A percentile compares a stretch with the other conserved stretches of the same genome.
Evolutionary conservation across 2,888 invertebrate species (phyloP).

Genomic region (Orthosia incerta): DNA sequence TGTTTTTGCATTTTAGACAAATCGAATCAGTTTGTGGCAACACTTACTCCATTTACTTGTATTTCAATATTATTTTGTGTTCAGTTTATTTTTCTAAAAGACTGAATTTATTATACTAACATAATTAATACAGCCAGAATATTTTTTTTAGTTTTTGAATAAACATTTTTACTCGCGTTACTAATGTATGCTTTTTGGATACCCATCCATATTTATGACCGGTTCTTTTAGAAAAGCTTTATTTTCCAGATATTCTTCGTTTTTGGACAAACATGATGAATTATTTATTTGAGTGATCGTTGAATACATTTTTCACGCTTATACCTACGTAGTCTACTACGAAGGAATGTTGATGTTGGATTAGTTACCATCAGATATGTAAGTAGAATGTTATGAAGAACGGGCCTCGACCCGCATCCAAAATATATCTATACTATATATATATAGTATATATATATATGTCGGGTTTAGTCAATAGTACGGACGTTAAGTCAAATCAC

Average conservation of each 20-base stretch:
- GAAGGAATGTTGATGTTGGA: not conserved
- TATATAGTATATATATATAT: no score
- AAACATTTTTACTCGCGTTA: conserved; percentile 22
- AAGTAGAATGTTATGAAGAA: not conserved
- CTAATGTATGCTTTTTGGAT: conserved; percentile 27
- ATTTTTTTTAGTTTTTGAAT: conserved; percentile 33
- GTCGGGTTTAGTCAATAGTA: no score
- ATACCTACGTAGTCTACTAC: no score
- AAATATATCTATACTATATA: no score
- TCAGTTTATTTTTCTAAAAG: conserved; percentile 1
- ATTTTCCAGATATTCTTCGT: conserved; percentile 9
- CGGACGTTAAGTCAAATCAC: no score
- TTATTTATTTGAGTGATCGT: conserved; percentile 17
- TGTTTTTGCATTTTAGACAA: not conserved
- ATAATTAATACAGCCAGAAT: not conserved
- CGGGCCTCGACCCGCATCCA: not conserved
- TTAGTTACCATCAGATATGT: not conserved
- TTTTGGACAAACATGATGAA: conserved; percentile 25
- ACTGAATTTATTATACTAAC: not conserved
- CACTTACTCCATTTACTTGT: not conserved
- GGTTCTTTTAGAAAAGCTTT: conserved; percentile 7
- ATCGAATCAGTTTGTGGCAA: not conserved
- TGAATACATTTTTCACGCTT: conserved; percentile 1
- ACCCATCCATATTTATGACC: conserved; percentile 25
- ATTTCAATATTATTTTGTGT: not conserved